Evolutionary conservation across 2,113 vertebrate genomes (phyloP).

Genomic region (Oreochromis spilurus): DNA sequence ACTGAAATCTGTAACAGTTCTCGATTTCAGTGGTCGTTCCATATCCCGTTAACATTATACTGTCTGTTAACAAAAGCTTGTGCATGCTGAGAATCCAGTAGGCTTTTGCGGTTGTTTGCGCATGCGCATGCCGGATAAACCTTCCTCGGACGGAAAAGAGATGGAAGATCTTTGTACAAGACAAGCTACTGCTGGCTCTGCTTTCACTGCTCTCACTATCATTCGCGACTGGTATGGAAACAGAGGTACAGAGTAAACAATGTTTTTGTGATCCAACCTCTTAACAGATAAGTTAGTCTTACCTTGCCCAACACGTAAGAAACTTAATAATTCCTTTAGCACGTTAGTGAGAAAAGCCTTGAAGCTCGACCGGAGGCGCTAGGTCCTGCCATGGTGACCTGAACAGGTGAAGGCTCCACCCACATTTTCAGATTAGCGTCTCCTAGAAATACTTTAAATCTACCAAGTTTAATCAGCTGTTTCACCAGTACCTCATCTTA

Average conservation of each 20-base stretch:
- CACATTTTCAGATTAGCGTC: neutral
- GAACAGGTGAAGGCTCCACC: neutral
- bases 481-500: neutral
- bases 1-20: neutral
- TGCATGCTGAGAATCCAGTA: neutral
- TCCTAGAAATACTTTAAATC: neutral
- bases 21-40: neutral
- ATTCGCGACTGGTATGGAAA: neutral
- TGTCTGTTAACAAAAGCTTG: neutral
- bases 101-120: neutral
- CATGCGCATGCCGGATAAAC: neutral
- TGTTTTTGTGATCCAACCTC: neutral
- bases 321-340: fast-evolving
- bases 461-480: neutral
- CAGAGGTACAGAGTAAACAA: neutral
- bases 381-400: neutral
- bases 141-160: neutral
- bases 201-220: neutral
- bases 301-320: fast-evolving
- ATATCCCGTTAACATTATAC: neutral
- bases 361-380: neutral
- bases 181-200: neutral
- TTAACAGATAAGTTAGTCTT: neutral
- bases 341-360: neutral
- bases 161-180: neutral